Conservation (phyloP, 2,113 vertebrate genomes). For the Calcarius ornatus region DNA sequence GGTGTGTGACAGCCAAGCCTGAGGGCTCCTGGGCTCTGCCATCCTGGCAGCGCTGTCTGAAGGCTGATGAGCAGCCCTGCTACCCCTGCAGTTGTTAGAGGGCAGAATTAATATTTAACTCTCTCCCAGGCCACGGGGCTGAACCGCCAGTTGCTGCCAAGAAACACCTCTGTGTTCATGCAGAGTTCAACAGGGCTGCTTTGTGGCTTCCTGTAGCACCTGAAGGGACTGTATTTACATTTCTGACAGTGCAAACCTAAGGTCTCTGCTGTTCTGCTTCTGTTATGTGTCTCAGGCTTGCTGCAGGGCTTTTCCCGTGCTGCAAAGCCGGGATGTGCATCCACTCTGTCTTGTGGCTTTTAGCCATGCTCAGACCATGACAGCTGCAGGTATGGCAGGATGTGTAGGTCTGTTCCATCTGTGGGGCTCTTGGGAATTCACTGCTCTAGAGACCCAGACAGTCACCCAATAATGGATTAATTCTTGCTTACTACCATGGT, state of each 20-base stretch:
- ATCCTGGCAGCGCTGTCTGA: rapidly evolving
- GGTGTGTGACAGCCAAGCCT: not conserved
- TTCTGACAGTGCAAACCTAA: not conserved
- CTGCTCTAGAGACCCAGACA: not conserved
- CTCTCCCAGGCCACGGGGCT: not conserved
- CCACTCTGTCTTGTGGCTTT: not conserved
- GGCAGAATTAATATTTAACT: slow-evolving; percentile 25
- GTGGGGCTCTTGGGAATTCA: not conserved
- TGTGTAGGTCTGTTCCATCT: not conserved
- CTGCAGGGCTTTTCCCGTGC: not conserved
- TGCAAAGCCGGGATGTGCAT: not conserved
- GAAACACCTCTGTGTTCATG: not conserved
- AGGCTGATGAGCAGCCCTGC: not conserved
- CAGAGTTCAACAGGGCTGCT: not conserved
- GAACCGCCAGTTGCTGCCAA: not conserved
- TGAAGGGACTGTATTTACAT: not conserved
- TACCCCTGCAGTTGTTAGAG: not conserved
- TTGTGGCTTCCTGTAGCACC: not conserved
- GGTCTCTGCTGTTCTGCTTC: not conserved
- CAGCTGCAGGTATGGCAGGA: not conserved
- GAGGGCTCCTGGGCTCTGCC: not conserved
- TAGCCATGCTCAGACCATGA: not conserved
- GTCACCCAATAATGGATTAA: not conserved
- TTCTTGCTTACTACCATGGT: not conserved
- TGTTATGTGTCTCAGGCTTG: not conserved